A percentile compares a stretch with the other conserved stretches of the same genome.
These are phyloP conservation scores for Rhimphoctona megacephalus DNA, from an alignment of 2,888 invertebrate species.

Conservation along the genomic window DNA sequence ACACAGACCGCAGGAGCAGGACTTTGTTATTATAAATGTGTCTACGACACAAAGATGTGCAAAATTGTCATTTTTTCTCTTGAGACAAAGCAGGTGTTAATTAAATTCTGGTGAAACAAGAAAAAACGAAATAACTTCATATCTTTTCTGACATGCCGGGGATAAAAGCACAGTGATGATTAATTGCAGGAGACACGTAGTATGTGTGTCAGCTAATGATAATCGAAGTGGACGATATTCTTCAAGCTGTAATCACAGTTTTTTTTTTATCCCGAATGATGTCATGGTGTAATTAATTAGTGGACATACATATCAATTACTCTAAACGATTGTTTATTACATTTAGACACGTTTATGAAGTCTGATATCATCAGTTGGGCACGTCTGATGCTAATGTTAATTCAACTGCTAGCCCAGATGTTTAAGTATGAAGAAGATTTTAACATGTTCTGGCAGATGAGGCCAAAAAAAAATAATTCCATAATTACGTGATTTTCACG, in stretches of 20 bases:
- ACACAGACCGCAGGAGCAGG: slow-evolving; percentile 4
- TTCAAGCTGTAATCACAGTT: neutral
- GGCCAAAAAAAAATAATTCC: neutral
- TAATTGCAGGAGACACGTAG: slow-evolving; percentile 14
- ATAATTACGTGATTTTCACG: neutral
- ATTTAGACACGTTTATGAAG: neutral
- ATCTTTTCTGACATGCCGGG: neutral
- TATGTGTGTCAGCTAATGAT: neutral
- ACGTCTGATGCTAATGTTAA: neutral
- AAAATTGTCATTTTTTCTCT: neutral
- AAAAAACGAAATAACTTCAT: neutral
- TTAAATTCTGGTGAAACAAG: slow-evolving; percentile 36
- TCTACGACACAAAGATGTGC: neutral
- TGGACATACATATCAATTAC: slow-evolving; percentile 17
- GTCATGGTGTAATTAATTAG: slow-evolving; percentile 11
- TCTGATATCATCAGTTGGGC: neutral
- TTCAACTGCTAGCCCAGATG: neutral
- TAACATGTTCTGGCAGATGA: slow-evolving; percentile 2
- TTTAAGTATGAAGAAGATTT: neutral
- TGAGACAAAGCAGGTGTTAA: slow-evolving; percentile 4
- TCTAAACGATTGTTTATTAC: slow-evolving; percentile 4
- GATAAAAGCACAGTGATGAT: slow-evolving; percentile 25
- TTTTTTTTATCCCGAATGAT: neutral
- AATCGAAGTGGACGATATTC: slow-evolving; percentile 9
- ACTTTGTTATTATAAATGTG: slow-evolving; percentile 3